Conservation (phyloP, 2,113 vertebrate species). For the Grantiella picta region DNA sequence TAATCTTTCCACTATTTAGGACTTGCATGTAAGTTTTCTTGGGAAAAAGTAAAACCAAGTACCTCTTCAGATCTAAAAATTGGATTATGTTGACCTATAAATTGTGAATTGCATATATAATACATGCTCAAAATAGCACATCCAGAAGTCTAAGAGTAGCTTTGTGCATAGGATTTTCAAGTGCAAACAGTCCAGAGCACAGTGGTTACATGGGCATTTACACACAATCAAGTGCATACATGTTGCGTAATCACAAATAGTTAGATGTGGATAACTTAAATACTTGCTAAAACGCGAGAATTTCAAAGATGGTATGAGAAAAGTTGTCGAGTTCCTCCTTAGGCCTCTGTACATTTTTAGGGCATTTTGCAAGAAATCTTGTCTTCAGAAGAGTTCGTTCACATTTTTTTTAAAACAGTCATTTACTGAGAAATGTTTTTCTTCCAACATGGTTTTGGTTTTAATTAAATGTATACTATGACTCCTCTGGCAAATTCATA, state of each 20-base stretch:
- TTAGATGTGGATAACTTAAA: background rate
- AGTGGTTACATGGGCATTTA: background rate
- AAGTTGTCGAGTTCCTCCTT: background rate
- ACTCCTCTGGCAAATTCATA: background rate
- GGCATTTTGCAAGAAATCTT: background rate
- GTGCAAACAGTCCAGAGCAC: background rate
- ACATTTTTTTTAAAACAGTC: rapidly evolving
- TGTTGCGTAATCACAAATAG: background rate
- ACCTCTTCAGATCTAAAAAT: background rate
- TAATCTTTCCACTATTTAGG: background rate
- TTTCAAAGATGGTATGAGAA: background rate
- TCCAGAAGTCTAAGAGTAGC: background rate
- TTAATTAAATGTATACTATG: background rate
- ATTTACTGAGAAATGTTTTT: background rate
- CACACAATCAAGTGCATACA: rapidly evolving
- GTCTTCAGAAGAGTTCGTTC: background rate
- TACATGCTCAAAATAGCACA: background rate
- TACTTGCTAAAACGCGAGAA: background rate
- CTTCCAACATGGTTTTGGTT: rapidly evolving
- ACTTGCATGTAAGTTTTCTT: background rate
- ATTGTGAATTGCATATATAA: background rate
- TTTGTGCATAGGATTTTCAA: background rate
- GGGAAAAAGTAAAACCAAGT: background rate
- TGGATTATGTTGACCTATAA: background rate
- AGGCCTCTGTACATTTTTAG: background rate